phyloP scores from a whole-genome alignment of 2,113 vertebrate species.

The Grammomys surdaster region DNA sequence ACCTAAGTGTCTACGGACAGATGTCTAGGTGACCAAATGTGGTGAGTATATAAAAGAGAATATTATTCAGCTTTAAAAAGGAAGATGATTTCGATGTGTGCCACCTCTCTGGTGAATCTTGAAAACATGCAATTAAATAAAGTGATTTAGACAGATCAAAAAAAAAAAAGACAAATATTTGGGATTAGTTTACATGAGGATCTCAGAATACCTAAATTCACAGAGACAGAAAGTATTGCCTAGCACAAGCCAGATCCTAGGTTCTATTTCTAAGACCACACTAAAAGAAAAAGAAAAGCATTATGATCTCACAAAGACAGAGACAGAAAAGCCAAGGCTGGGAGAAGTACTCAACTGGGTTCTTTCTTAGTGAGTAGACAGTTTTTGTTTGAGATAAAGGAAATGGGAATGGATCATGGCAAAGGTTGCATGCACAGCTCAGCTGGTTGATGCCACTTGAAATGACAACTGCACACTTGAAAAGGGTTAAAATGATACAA shows the following conservation, averaged over 20 bases:
- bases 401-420: not conserved
- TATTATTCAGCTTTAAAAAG: conserved; percentile 29
- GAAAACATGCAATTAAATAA: conserved; percentile 47
- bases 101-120: not conserved
- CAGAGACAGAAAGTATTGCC: not conserved
- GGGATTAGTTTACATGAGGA: not conserved
- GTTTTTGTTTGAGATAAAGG: not conserved
- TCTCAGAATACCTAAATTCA: conserved; percentile 31
- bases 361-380: too few species aligned
- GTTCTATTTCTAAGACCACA: not conserved
- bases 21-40: conserved; percentile 9
- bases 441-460: not conserved
- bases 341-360: not conserved
- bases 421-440: not conserved
- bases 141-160: not conserved
- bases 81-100: not conserved
- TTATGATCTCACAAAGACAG: conserved; percentile 6
- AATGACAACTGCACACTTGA: not conserved
- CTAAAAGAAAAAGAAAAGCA: not conserved
- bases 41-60: not conserved
- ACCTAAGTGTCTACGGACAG: not conserved
- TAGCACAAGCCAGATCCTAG: not conserved
- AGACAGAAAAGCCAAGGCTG: not conserved
- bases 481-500: not conserved
- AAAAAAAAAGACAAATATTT: conserved; percentile 41